phyloP scores from a whole-genome alignment of 2,113 vertebrate genomes.

The Henicopernis longicauda region DNA sequence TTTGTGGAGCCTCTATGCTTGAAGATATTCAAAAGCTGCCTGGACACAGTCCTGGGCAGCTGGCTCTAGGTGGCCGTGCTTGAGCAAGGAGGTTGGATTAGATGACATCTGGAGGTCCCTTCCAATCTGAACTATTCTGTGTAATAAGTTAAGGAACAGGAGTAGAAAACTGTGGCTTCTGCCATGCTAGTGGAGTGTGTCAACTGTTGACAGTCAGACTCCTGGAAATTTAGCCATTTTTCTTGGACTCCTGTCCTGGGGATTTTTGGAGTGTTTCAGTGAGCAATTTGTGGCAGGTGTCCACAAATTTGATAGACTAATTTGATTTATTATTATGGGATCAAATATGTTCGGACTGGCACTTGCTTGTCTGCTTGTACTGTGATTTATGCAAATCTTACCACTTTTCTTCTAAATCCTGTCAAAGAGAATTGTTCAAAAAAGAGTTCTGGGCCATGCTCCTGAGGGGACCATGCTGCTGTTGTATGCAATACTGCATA shows the following conservation, averaged over 20 bases:
- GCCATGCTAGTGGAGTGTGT: not conserved
- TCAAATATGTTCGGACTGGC: not conserved
- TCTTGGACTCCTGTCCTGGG: not conserved
- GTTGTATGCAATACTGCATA: not conserved
- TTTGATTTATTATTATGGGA: not conserved
- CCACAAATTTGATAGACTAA: not conserved
- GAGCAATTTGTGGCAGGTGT: not conserved
- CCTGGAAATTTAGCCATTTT: not conserved
- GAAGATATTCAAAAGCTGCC: not conserved
- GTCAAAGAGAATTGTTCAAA: not conserved
- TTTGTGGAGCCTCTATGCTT: not conserved
- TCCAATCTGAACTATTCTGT: not conserved
- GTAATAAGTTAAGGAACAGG: not conserved
- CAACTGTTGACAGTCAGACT: not conserved
- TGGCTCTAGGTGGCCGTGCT: not conserved
- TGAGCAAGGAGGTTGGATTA: not conserved
- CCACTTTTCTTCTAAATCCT: not conserved
- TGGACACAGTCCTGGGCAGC: not conserved
- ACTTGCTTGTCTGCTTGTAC: not conserved
- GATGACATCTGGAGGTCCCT: not conserved
- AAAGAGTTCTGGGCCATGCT: rapidly evolving
- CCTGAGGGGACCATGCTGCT: not conserved
- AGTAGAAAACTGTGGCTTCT: not conserved
- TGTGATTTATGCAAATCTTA: not conserved
- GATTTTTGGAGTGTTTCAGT: not conserved